Base-by-base conservation (phyloP, 2,797 vertebrate genomes). In the Onychomys arenicola region DNA sequence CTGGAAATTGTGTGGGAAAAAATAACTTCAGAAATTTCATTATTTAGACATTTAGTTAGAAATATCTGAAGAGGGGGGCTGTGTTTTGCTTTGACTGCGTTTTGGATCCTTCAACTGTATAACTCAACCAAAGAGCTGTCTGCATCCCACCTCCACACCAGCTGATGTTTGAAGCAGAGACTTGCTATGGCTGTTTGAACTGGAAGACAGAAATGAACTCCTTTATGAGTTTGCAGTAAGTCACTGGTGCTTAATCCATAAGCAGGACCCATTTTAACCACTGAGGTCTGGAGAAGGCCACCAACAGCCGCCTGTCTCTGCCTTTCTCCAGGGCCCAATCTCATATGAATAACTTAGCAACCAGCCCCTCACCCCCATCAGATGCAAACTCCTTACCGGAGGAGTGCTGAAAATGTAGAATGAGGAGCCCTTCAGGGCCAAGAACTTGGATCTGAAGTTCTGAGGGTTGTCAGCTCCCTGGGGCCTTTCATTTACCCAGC, bases 391-490 rank as follows among this genome's bases (percentile, higher is more conserved):
- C 57, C 98, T 99, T 99, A 99, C 99, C 98, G 99, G 99, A 84
- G 99, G 99, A 92, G 97, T 98, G 97, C 98, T 98, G 99, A 99
- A 99, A 98, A 99, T 98, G 96, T 98, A 99, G 98, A 99, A 99
- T 55, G 98, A 99, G 6, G 99, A 99, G 96, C 99, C 99, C 97
- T 99, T 99, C 96, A 99, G 98, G 27, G 99, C 99, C 97, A 99
- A 98, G 98, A 99, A 99, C 98, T 99, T 99, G 98, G 99, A 99
- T 89, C 98, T 98, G 97, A 99, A 98, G 84, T 98, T 92, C 77
- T 97, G 98, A 81, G 98, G 97, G 43, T 98, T 67, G 80, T 82
- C 97, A 40, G 98, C 97, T 96, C 98, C 99, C 94, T 99, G 99
- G 1, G 99, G 98, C 96, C 98, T 99, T 97, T 99, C 99, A 96